Evolutionary conservation across 2,888 invertebrate species (phyloP).

Genomic region (Alviniconcha strummeri): DNA sequence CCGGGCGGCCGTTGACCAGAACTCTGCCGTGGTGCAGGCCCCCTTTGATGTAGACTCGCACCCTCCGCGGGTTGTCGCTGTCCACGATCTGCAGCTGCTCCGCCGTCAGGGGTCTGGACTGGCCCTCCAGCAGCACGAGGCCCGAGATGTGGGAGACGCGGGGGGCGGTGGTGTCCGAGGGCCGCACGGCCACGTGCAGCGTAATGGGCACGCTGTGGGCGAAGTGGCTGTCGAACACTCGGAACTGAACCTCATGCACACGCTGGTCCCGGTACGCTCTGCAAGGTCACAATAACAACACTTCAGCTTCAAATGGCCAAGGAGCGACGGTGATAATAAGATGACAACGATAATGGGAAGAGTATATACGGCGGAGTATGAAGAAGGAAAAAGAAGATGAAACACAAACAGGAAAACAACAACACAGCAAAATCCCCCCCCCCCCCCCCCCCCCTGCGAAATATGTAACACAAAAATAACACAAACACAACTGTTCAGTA

Average conservation of each 20-base stretch:
- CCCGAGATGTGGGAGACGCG: slow-evolving; percentile 66
- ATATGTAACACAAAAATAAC: too few relatives aligned
- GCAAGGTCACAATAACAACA: not conserved
- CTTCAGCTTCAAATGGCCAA: too few relatives aligned
- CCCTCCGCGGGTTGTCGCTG: slow-evolving; percentile 64
- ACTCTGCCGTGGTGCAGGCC: slow-evolving; percentile 68
- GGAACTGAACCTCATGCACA: slow-evolving; percentile 67
- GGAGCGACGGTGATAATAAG: too few relatives aligned
- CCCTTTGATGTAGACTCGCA: slow-evolving; percentile 65
- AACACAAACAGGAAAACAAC: too few relatives aligned
- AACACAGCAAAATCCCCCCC: too few relatives aligned
- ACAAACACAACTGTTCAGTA: too few relatives aligned
- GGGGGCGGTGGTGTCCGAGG: slow-evolving; percentile 67
- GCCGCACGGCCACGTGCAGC: slow-evolving; percentile 68
- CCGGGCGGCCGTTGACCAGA: slow-evolving; percentile 59
- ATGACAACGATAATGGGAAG: too few relatives aligned
- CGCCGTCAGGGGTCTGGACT: slow-evolving; percentile 62
- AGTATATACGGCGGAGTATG: too few relatives aligned
- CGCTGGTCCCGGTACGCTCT: slow-evolving; percentile 55
- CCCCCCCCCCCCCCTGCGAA: too few relatives aligned
- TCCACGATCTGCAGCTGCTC: slow-evolving; percentile 65
- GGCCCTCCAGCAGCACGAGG: slow-evolving; percentile 70
- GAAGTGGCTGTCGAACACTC: slow-evolving; percentile 70
- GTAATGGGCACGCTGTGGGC: slow-evolving; percentile 66
- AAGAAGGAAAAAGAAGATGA: too few relatives aligned